Percentiles rank a stretch among this genome's conserved stretches.
Conservation (phyloP, 2,113 vertebrate species). For the Hystrix brachyura region DNA sequence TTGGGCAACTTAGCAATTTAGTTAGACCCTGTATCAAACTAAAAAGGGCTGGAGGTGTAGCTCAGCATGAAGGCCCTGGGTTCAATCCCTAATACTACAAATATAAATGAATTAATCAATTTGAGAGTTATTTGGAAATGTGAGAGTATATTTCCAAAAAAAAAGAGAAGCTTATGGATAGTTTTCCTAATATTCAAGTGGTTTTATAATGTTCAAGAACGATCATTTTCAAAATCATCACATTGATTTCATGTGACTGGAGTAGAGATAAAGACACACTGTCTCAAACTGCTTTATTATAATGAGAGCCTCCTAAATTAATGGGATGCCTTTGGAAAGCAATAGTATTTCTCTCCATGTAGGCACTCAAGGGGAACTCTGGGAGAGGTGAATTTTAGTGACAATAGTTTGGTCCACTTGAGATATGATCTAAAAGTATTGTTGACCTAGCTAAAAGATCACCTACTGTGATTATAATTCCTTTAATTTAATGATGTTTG, state of each 20-base stretch:
- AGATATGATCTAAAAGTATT: neutral
- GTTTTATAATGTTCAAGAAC: neutral
- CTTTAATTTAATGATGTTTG: neutral
- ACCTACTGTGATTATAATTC: neutral
- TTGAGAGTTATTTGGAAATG: neutral
- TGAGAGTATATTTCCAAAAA: neutral
- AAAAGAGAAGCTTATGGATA: neutral
- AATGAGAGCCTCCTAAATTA: neutral
- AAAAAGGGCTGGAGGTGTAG: neutral
- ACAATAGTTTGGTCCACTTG: neutral
- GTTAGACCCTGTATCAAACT: neutral
- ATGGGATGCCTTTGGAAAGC: neutral
- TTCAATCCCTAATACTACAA: neutral
- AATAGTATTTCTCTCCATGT: neutral
- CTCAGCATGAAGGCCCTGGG: neutral
- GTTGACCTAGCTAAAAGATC: neutral
- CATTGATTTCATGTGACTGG: neutral
- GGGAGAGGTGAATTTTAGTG: neutral
- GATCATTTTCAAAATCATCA: neutral
- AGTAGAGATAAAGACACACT: neutral
- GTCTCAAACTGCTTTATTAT: neutral
- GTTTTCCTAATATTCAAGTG: neutral
- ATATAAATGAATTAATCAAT: neutral
- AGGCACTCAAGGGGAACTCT: neutral
- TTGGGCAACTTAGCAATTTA: neutral